Evolutionary conservation across 2,797 vertebrate species (phyloP), one percentile per base, ranked within the genome.

Genomic region (Iguana delicatissima): DNA sequence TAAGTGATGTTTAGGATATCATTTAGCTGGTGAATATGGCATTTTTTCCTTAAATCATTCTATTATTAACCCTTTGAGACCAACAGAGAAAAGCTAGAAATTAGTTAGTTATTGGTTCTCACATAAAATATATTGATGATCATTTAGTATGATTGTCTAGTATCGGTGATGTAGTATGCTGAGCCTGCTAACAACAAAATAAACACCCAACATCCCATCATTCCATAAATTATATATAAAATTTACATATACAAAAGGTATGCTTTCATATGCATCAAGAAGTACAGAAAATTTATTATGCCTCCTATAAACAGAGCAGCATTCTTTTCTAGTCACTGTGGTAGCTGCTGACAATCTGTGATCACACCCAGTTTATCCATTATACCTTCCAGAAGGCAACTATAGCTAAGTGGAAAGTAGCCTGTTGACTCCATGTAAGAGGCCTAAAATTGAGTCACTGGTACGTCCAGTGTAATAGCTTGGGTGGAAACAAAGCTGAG

Each of bases 221-320:
- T 32, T 55, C 13, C n/a, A 84, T 3, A 82, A 3, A 87, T n/a
- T 8, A 6, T 94, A 95, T 46, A 0, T 80, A 92, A 83, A 84
- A 22, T 64, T 80, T 62, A 90, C 3, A 42, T 35, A 77, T 55
- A 9, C 10, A 42, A 10, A 77, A 42, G 16, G 16, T 59, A 59
- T 59, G 24, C 24, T 46, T 50, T 64, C 22, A 83, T 62, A 59
- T 64, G 12, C n/a, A 80, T 29, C 24, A 46, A 80, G 52, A 16
- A 5, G 29, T 20, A 69, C 32, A 69, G 57, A 18, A 42, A 24
- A 10, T 8, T 50, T 22, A 50, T 20, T 50, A 1, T 72, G 10
- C 42, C 77, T 80, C 50, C 29, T 29, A 2, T 80, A 32, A 72
- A 29, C 52, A 46, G 2, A 73, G 20, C 18, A 62, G 8, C 55